Evolutionary conservation across 2,888 invertebrate species (phyloP), one percentile per base, ranked within the genome.

Genomic region (Hemaris fuciformis): DNA sequence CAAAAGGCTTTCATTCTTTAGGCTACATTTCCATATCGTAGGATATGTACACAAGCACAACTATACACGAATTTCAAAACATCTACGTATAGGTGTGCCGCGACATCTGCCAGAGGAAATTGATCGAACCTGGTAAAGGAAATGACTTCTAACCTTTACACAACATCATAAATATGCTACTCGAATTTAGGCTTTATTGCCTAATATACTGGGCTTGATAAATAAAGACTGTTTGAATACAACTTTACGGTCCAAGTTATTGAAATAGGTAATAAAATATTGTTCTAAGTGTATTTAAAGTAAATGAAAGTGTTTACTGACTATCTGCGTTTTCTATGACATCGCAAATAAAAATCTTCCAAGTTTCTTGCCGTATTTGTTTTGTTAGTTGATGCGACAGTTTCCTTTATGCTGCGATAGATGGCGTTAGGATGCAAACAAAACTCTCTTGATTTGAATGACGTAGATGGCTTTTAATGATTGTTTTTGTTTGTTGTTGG

Each of bases 281-380:
- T 18, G 27, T 27, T 18, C 48, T 25, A 53, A 53, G 53, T 53
- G 31, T 53, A 53, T 31, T 53, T 53, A 53, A 53, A 53, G 53
- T 53, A 53, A 18, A 53, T 53, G 53, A 53, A 53, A 53, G 53
- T 31, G 53, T 53, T 53, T 53, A 53, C 31, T 10, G 18, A 53
- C 27, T 8, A 48, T 53, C 53, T 53, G 31, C 53, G 53, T 27
- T 31, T 53, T 53, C 18, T 53, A 53, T 18, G 31, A 31, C 10
- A 53, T 53, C 18, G 27, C 53, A 53, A 53, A 53, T 53, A 53
- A 53, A 53, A 53, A 53, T 53, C 31, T 53, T 27, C 18, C 25
- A 31, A 18, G 31, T 31, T 31, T 31, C 18, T 53, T 53, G 48
- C 27, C 8, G 20, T 43, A 10, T 20, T 27, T 15, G 25, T 31